These are phyloP conservation scores for Enteromius argenteus DNA, from an alignment of 2,797 vertebrate species.

Conservation along the genomic window DNA sequence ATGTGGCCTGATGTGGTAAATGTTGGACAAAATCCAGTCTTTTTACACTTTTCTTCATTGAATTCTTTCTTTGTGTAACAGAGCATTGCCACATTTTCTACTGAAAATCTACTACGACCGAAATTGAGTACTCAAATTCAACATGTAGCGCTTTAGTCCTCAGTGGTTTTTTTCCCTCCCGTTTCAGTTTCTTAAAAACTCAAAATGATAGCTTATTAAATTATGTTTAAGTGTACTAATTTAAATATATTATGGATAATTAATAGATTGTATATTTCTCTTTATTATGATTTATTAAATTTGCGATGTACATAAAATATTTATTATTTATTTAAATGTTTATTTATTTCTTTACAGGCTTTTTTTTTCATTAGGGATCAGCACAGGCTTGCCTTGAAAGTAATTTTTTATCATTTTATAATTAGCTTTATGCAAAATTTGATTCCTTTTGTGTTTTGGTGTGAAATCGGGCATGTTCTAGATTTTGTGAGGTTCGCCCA, in stretches of 20 bases:
- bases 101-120: neutral
- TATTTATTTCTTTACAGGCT: neutral
- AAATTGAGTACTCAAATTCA: conserved; percentile 8
- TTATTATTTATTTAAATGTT: neutral
- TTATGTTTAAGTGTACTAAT: neutral
- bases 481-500: neutral
- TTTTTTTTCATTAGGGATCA: neutral
- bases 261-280: neutral
- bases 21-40: neutral
- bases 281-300: neutral
- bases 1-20: conserved; percentile 24
- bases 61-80: neutral
- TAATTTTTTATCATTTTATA: neutral
- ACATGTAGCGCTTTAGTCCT: neutral
- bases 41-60: conserved; percentile 6
- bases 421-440: no score
- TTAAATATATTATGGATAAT: neutral
- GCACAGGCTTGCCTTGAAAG: neutral
- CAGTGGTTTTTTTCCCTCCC: neutral
- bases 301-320: neutral
- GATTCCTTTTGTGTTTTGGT: neutral
- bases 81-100: neutral
- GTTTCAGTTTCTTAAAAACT: neutral
- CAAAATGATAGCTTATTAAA: neutral
- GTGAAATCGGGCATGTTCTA: neutral